Evolutionary conservation across 2,113 vertebrate genomes (phyloP).

Genomic region (Naja naja): DNA sequence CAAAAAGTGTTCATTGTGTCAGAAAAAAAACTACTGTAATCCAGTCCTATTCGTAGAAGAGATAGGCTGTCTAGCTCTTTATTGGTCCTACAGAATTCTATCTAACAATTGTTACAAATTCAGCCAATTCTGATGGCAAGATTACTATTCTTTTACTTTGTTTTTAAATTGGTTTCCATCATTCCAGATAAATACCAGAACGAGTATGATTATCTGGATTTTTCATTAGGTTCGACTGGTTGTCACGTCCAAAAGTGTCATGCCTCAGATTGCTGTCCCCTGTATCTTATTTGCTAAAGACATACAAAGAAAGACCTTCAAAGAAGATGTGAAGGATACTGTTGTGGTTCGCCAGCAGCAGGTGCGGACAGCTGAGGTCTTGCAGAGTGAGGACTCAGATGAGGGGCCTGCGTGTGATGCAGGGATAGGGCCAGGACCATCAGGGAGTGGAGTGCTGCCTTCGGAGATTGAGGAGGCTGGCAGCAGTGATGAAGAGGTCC

Average conservation of each 20-base stretch:
- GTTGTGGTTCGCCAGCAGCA: too few species aligned
- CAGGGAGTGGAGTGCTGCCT: too few species aligned
- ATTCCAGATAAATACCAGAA: too few species aligned
- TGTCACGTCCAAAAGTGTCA: not conserved
- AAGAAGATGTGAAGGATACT: not conserved
- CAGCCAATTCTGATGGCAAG: not conserved
- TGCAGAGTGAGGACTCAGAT: too few species aligned
- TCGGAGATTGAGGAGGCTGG: too few species aligned
- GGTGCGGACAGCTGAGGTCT: too few species aligned
- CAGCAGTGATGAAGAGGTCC: too few species aligned
- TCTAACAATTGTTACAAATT: not conserved
- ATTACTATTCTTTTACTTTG: not conserved
- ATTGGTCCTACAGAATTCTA: not conserved
- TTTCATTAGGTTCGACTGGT: not conserved
- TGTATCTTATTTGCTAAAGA: not conserved
- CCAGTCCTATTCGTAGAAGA: not conserved
- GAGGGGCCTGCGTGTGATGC: too few species aligned
- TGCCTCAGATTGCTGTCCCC: not conserved
- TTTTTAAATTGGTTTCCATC: not conserved
- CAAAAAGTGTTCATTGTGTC: not conserved
- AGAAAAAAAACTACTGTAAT: not conserved
- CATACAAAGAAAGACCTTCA: not conserved
- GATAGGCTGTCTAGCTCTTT: not conserved
- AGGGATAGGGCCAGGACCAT: too few species aligned
- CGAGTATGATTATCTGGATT: not conserved